These are phyloP conservation scores for Desoria tigrina DNA, from an alignment of 2,888 invertebrate genomes.

Conservation along the genomic window DNA sequence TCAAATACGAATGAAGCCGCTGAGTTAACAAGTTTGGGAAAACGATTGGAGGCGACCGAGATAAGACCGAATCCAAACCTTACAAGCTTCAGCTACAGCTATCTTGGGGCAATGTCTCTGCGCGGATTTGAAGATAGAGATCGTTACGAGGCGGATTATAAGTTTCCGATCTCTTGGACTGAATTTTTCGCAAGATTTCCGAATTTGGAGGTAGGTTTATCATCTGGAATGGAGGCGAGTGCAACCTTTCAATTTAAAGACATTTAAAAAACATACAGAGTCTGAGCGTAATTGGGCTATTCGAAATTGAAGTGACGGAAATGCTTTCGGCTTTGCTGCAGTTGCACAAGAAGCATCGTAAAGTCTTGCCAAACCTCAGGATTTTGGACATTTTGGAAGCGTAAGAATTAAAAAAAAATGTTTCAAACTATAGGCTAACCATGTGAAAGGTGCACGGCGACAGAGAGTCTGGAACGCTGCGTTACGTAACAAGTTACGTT, in stretches of 20 bases:
- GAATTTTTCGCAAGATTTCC: slow-evolving; percentile 19
- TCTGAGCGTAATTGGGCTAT: slow-evolving; percentile 15
- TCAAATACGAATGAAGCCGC: neutral
- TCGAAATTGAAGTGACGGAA: slow-evolving; percentile 12
- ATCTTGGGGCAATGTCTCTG: slow-evolving; percentile 16
- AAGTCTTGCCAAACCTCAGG: neutral
- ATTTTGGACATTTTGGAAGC: slow-evolving; percentile 32
- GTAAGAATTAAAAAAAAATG: slow-evolving; percentile 16
- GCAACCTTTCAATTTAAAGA: neutral
- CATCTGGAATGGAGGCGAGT: neutral
- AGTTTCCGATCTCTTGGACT: slow-evolving; percentile 22
- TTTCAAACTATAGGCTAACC: too few relatives aligned
- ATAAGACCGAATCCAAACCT: neutral
- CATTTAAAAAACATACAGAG: slow-evolving; percentile 12
- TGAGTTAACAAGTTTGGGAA: neutral
- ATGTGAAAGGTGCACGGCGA: too few relatives aligned
- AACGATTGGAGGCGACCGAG: neutral
- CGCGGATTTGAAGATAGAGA: slow-evolving; percentile 13
- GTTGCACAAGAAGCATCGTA: neutral
- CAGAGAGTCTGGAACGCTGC: too few relatives aligned
- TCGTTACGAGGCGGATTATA: slow-evolving; percentile 9
- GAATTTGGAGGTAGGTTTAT: slow-evolving; percentile 14
- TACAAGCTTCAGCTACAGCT: slow-evolving; percentile 13
- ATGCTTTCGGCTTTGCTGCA: slow-evolving; percentile 10
- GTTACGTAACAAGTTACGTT: too few relatives aligned